Conservation (phyloP, 2,797 vertebrate species). For the Oreonectes daqikongensis region DNA sequence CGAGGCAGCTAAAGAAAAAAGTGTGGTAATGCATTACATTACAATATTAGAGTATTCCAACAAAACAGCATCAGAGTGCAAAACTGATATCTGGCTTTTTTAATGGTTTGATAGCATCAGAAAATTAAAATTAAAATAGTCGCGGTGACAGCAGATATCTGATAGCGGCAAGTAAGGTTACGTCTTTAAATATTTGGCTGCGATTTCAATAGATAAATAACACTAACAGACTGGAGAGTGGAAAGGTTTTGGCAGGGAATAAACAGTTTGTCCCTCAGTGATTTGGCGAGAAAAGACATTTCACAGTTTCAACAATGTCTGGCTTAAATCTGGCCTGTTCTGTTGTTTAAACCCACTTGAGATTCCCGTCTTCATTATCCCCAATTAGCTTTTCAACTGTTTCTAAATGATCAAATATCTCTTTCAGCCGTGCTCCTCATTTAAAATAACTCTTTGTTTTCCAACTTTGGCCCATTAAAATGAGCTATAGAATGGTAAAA, state of each 20-base stretch:
- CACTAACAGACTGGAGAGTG: slow-evolving; percentile 29
- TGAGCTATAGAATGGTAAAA: slow-evolving; percentile 53
- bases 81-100: too few species aligned
- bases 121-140: background rate
- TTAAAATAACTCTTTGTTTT: slow-evolving; percentile 63
- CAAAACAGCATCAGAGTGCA: too few species aligned
- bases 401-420: slow-evolving; percentile 59
- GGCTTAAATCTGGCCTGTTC: slow-evolving; percentile 45
- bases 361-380: slow-evolving; percentile 47
- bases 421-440: slow-evolving; percentile 60
- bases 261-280: slow-evolving; percentile 28
- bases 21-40: too few species aligned
- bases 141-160: background rate
- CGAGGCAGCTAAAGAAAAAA: too few species aligned
- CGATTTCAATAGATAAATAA: slow-evolving; percentile 29
- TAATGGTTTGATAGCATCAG: background rate
- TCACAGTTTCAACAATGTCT: slow-evolving; percentile 50
- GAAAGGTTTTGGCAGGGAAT: slow-evolving; percentile 37
- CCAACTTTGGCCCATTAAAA: slow-evolving; percentile 63
- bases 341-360: slow-evolving; percentile 24
- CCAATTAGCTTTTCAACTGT: slow-evolving; percentile 47
- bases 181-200: slow-evolving; percentile 18
- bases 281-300: slow-evolving; percentile 44
- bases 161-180: background rate
- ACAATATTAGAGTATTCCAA: background rate